Evolutionary conservation across 2,888 invertebrate species (phyloP).

Genomic region (Abrostola tripartita): DNA sequence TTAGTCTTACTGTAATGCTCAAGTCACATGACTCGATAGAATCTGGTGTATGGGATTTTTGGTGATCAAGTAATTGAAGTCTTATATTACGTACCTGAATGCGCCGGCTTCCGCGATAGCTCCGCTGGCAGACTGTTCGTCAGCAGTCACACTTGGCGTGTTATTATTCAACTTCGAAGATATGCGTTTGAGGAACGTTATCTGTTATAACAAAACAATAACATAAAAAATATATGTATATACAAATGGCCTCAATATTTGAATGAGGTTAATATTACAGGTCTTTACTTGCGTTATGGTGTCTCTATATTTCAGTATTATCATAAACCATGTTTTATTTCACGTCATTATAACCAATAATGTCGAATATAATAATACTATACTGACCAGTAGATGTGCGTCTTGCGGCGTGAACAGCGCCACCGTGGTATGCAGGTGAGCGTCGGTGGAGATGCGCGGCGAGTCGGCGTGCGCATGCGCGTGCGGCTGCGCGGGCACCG

Average conservation of each 20-base stretch:
- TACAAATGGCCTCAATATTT: too few species aligned
- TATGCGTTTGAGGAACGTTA: constrained; percentile 78
- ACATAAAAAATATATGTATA: too few species aligned
- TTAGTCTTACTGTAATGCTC: too few species aligned
- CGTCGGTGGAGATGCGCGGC: constrained; percentile 71
- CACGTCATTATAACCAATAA: too few species aligned
- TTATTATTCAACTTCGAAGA: constrained; percentile 85
- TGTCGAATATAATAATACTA: not conserved
- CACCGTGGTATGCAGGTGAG: constrained; percentile 58
- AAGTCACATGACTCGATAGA: too few species aligned
- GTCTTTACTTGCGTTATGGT: too few species aligned
- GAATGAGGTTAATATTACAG: too few species aligned
- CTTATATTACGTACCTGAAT: too few species aligned
- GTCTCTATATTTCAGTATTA: not conserved
- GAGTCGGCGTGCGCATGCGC: constrained; percentile 61
- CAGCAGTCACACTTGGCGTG: constrained; percentile 72
- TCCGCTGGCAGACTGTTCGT: constrained; percentile 70
- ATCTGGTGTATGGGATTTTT: too few species aligned
- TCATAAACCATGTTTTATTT: not conserved
- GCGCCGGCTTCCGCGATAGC: constrained; percentile 68
- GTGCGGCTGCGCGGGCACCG: constrained; percentile 60
- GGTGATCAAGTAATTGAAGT: too few species aligned
- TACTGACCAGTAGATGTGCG: constrained; percentile 71
- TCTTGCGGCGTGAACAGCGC: constrained; percentile 74
- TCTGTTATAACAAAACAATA: constrained; percentile 66